A percentile compares a stretch with the other conserved stretches of the same genome.
phyloP scores from a whole-genome alignment of 2,888 invertebrate species.

The Spisula solida region DNA sequence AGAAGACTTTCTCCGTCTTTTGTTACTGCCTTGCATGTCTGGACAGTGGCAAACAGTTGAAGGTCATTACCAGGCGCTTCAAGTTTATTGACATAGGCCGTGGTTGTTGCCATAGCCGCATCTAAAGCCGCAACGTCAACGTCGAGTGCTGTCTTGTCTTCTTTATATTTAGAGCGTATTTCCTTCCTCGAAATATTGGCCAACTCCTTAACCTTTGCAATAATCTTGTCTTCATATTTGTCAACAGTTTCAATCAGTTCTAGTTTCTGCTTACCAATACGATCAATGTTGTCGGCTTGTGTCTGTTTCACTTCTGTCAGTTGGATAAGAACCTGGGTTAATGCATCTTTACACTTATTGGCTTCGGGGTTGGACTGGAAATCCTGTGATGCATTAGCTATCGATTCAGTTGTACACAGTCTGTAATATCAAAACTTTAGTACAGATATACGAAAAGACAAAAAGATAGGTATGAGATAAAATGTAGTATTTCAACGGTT shows the following conservation, averaged over 20 bases:
- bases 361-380: slow-evolving; percentile 5
- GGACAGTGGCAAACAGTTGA: slow-evolving; percentile 9
- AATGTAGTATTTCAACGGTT: too few species aligned
- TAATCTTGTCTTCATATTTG: slow-evolving; percentile 7
- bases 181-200: slow-evolving; percentile 10
- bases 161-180: slow-evolving; percentile 27
- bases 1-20: slow-evolving; percentile 13
- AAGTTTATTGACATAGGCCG: not conserved
- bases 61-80: not conserved
- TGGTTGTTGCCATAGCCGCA: slow-evolving; percentile 11
- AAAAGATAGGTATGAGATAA: too few species aligned
- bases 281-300: not conserved
- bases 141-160: slow-evolving; percentile 21
- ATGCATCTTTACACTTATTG: slow-evolving; percentile 6
- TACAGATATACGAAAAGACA: too few species aligned
- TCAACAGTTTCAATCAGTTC: slow-evolving; percentile 21
- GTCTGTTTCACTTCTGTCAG: slow-evolving; percentile 19
- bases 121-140: slow-evolving; percentile 21
- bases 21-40: not conserved
- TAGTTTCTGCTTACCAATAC: slow-evolving; percentile 11
- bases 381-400: not conserved
- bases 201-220: slow-evolving; percentile 27
- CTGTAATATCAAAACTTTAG: too few species aligned
- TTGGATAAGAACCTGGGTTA: slow-evolving; percentile 1
- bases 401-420: not conserved